Percentiles rank a stretch among this genome's conserved stretches.
These are phyloP conservation scores for Elaphurus davidianus DNA, from an alignment of 2,113 vertebrate species.

Conservation along the genomic window DNA sequence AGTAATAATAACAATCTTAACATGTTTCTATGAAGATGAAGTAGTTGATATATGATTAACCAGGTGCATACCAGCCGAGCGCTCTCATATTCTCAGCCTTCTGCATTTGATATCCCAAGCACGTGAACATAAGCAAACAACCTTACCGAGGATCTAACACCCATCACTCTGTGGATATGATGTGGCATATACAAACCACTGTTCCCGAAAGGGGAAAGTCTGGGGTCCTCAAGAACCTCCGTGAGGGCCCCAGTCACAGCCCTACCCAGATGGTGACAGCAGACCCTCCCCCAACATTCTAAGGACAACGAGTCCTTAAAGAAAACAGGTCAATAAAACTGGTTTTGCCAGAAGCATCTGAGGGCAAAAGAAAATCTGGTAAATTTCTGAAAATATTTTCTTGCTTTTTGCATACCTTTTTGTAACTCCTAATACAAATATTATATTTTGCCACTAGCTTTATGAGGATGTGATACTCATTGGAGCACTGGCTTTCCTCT, in stretches of 20 bases:
- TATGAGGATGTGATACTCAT: background rate
- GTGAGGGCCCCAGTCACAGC: background rate
- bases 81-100: background rate
- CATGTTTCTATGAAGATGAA: background rate
- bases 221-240: background rate
- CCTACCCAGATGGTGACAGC: rapidly evolving
- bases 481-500: background rate
- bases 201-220: background rate
- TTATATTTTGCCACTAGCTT: background rate
- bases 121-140: background rate
- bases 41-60: background rate
- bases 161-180: rapidly evolving
- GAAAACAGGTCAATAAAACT: background rate
- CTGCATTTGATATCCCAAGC: background rate
- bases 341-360: background rate
- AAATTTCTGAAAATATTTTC: background rate
- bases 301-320: rapidly evolving
- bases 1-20: background rate
- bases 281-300: background rate
- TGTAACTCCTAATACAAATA: background rate
- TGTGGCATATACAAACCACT: rapidly evolving
- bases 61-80: background rate
- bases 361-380: background rate
- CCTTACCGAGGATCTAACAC: background rate
- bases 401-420: background rate